Conservation (phyloP, 2,888 invertebrate species). For the Polyploca ridens region DNA sequence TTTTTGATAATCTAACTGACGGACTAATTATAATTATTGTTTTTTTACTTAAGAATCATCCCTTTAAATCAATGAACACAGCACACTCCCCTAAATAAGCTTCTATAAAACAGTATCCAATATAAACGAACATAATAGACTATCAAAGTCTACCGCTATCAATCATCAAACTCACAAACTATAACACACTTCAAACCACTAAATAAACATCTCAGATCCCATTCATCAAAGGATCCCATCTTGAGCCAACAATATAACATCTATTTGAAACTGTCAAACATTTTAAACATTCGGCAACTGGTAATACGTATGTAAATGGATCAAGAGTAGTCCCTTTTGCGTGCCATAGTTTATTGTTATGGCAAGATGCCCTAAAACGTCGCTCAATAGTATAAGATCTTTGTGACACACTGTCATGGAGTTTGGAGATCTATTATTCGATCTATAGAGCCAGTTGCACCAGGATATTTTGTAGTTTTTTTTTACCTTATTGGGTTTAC, state of each 20-base stretch:
- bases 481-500: too few species aligned
- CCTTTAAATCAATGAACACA: too few species aligned
- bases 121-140: conserved; percentile 18
- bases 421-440: conserved; percentile 11
- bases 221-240: conserved; percentile 48
- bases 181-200: conserved; percentile 30
- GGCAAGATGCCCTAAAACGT: conserved; percentile 70
- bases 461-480: too few species aligned
- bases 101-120: background rate
- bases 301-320: conserved; percentile 76
- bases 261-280: conserved; percentile 77
- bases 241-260: conserved; percentile 48
- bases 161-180: conserved; percentile 27
- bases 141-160: conserved; percentile 22
- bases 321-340: conserved; percentile 42
- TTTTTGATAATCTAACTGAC: too few species aligned
- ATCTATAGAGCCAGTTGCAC: too few species aligned
- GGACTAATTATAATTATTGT: too few species aligned
- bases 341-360: conserved; percentile 76
- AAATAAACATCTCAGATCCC: conserved; percentile 29
- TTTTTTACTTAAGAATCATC: too few species aligned
- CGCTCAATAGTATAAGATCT: conserved; percentile 64
- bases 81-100: too few species aligned
- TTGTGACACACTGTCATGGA: conserved; percentile 45
- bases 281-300: conserved; percentile 58